A percentile compares a stretch with the other conserved stretches of the same genome.
Evolutionary conservation across 2,113 vertebrate genomes (phyloP).

Genomic region (Tenebrosternarchus preto): DNA sequence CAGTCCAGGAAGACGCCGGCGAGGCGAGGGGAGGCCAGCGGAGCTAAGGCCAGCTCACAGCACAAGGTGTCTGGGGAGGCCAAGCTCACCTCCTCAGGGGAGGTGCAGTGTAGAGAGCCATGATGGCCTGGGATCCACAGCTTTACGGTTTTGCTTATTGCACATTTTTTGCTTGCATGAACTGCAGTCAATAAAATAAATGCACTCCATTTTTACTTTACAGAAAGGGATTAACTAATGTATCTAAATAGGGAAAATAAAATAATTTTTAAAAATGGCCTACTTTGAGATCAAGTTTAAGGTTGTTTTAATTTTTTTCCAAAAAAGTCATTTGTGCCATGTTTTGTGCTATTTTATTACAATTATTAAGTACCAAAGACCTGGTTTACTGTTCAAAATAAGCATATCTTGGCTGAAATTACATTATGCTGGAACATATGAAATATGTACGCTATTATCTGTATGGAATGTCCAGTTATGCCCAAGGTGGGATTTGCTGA

Average conservation of each 20-base stretch:
- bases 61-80: slow-evolving; percentile 13
- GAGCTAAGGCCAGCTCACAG: background rate
- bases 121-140: too few species aligned
- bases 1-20: background rate
- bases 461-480: too few species aligned
- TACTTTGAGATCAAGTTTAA: background rate
- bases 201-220: too few species aligned
- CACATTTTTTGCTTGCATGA: too few species aligned
- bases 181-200: too few species aligned
- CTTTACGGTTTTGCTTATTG: too few species aligned
- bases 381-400: background rate
- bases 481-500: too few species aligned
- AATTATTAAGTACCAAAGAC: slow-evolving; percentile 3
- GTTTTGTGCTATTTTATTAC: background rate
- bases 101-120: too few species aligned
- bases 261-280: too few species aligned
- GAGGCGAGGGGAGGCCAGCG: background rate
- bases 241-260: too few species aligned
- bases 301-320: background rate
- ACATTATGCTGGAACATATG: background rate
- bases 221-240: too few species aligned
- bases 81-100: background rate
- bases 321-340: background rate
- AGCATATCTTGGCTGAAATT: background rate
- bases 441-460: background rate